A percentile compares a stretch with the other conserved stretches of the same genome.
phyloP scores from a whole-genome alignment of 2,113 vertebrate species.

The Leptobrachium ailaonicum region DNA sequence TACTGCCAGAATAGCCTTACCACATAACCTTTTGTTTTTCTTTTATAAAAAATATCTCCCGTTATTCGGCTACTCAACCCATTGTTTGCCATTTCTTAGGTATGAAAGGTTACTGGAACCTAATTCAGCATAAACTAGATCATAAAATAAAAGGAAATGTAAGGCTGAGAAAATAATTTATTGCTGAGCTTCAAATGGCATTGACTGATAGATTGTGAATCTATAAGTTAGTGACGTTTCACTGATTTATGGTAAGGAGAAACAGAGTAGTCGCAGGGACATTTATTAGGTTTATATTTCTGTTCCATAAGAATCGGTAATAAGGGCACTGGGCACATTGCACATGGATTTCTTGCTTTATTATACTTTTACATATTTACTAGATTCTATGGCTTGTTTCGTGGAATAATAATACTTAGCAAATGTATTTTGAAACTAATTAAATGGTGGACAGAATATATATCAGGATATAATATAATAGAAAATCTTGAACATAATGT shows the following conservation, averaged over 20 bases:
- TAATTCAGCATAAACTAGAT: conserved; percentile 6
- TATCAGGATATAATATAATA: too few relatives aligned
- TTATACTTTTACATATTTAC: background rate
- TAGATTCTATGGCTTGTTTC: background rate
- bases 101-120: background rate
- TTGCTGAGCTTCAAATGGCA: background rate
- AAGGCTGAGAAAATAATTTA: conserved; percentile 4
- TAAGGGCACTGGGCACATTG: conserved; percentile 1
- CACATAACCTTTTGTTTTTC: background rate
- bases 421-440: too few relatives aligned
- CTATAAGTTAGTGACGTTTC: background rate
- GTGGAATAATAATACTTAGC: too few relatives aligned
- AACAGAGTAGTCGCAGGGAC: background rate
- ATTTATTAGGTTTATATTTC: conserved; percentile 1
- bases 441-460: too few relatives aligned
- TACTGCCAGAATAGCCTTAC: background rate
- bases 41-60: too few relatives aligned
- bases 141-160: conserved; percentile 2
- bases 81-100: background rate
- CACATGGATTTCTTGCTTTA: background rate
- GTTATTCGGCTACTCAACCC: too few relatives aligned
- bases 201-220: conserved; percentile 7
- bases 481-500: too few relatives aligned
- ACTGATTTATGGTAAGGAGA: background rate
- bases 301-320: background rate